Evolutionary conservation across 2,888 invertebrate species (phyloP), one percentile per base, ranked within the genome.

Genomic region (Netelia inedita): DNA sequence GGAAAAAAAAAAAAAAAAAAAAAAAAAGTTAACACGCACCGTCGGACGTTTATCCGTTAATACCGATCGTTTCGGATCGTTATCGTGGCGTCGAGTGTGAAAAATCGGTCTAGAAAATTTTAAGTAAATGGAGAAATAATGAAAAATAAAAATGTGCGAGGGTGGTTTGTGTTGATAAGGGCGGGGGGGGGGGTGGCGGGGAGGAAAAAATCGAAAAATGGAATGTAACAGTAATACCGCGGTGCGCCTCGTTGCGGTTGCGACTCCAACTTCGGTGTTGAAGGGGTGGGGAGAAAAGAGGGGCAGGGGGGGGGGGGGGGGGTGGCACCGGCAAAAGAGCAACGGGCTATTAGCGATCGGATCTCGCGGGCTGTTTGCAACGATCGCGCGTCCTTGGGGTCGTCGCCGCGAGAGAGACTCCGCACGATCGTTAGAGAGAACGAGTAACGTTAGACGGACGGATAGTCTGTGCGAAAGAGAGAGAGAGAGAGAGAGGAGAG

Each of bases 341-440:
- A 86, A 82, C 73, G 72, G 68, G 53, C 73, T 57, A 57, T 57
- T 19, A 72, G 79, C 86, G 87, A 87, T 88, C 85, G 78, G 88
- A 88, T 88, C 88, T 71, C 46, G 28, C 55, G 71, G 79, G 75
- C 83, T 75, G 87, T 71, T 57, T 76, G 57, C 21, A 65, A 61
- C 71, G 73, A 78, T 82, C 59, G 71, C 73, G 71, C 88, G 90
- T 89, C 90, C 90, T 90, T 90, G 89, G 88, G 89, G 86, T 88
- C 88, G 85, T 89, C 83, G 79, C 50, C 63, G 78, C 50, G 59
- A 72, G 53, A 73, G 73, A 73, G 21, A 75, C 79, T 63, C 82
- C 28, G 76, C 74, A 72, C 63, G 74, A 86, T 79, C 84, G 81
- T 83, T 83, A 79, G 81, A 83, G 78, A 61, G 50, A 14, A 65